Base-by-base conservation (phyloP, 2,888 invertebrate genomes). In the Cephus pulcher region DNA sequence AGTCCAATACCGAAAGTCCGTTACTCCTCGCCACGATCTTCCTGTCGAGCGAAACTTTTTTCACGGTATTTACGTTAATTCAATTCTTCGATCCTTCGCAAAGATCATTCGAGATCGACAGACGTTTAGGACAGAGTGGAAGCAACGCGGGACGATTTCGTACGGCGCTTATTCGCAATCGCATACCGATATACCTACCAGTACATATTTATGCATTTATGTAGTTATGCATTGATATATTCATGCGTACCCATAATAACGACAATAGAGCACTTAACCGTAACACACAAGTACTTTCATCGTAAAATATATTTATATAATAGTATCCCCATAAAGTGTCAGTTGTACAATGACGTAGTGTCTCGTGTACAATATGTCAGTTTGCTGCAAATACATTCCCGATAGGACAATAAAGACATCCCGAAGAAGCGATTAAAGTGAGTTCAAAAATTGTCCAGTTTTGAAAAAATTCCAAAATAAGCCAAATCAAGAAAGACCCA, bases 281-380 rank as follows among this genome's bases (percentile, higher is more conserved):
- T 81, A 81, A 82, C 78, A 74, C 78, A 78, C 84, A 84, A 84
- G 84, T 85, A 85, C 86, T 86, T 85, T 85, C 85, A 86, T 86
- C 80, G 80, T 84, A 83, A 85, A 84, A 84, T 84, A 85, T 82
- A 84, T 76, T 75, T 78, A 73, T 77, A 69, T 81, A 70, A 56
- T 23, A 56, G 40, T 56, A 56, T 56, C 40, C 40, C 23, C 40
- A 23, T 23, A 56, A 23, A 15, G 23, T 56, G 9, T 56, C 15
- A 23, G 40, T 15, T 23, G 23, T 23, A 23, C 23, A 6, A 23
- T 23, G 40, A 56, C 40, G 23, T 23, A 9, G 40, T 2, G 40
- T 56, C 40, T 2, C 40, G 40, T 23, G 40, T 56, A 6, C 40
- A 4, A 15, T 35, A 23, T 9, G 23, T 56, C 40, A 23, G 23